Evolutionary conservation across 2,113 vertebrate genomes (phyloP).

Genomic region (Grammomys dolichurus): DNA sequence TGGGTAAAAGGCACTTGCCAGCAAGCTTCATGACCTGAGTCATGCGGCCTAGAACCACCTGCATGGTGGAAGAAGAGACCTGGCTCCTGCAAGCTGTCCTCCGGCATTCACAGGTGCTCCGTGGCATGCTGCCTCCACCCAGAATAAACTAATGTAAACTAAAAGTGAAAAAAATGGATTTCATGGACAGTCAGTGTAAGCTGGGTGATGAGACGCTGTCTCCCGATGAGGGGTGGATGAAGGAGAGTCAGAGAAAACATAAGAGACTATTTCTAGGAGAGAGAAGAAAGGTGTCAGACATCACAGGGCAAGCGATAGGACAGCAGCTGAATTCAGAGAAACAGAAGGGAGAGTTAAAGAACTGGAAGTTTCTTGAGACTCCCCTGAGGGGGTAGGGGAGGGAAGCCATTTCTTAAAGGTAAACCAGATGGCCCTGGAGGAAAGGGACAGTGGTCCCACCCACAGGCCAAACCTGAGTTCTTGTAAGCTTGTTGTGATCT

Average conservation of each 20-base stretch:
- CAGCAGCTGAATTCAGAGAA: neutral
- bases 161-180: neutral
- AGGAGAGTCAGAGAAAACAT: neutral
- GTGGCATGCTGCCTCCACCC: neutral
- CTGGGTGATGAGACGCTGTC: neutral
- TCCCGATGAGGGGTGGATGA: neutral
- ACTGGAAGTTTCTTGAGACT: neutral
- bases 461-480: neutral
- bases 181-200: neutral
- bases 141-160: neutral
- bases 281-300: neutral
- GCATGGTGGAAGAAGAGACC: too few relatives aligned
- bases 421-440: neutral
- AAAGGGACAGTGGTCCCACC: neutral
- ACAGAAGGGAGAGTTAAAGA: neutral
- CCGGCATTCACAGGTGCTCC: neutral
- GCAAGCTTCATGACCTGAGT: neutral
- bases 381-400: neutral
- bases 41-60: neutral
- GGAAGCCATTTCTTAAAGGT: neutral
- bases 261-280: neutral
- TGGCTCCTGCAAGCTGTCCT: neutral
- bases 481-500: neutral
- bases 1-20: neutral
- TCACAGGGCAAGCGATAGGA: neutral